Percentiles rank a stretch among this genome's conserved stretches.
phyloP scores from a whole-genome alignment of 2,888 invertebrate species.

The Drosophila paracracens region DNA sequence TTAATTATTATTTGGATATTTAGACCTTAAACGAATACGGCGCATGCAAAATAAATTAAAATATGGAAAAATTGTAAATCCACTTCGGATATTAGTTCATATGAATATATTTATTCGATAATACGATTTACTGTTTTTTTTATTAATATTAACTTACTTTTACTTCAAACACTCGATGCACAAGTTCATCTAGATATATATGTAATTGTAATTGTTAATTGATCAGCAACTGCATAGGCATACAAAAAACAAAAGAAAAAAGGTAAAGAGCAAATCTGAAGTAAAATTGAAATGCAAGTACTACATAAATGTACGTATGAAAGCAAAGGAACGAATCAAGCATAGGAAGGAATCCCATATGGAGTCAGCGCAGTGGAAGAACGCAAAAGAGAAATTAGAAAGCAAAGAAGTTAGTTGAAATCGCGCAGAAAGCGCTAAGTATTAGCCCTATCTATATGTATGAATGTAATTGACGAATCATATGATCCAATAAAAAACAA shows the following conservation, averaged over 20 bases:
- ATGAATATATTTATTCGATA: slow-evolving; percentile 27
- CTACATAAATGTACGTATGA: slow-evolving; percentile 20
- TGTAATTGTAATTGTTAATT: slow-evolving; percentile 55
- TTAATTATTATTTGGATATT: slow-evolving; percentile 27
- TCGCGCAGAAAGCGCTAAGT: slow-evolving; percentile 73
- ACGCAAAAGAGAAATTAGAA: slow-evolving; percentile 1
- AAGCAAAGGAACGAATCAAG: slow-evolving; percentile 26
- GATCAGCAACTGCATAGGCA: slow-evolving; percentile 23
- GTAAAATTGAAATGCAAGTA: slow-evolving; percentile 32
- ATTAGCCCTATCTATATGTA: slow-evolving; percentile 71
- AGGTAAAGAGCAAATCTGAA: background rate
- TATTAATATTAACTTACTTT: slow-evolving; percentile 34
- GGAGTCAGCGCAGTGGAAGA: slow-evolving; percentile 11
- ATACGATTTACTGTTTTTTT: slow-evolving; percentile 21
- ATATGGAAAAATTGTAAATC: slow-evolving; percentile 18
- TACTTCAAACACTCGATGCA: slow-evolving; percentile 75
- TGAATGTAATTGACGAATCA: slow-evolving; percentile 74
- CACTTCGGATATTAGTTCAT: slow-evolving; percentile 16
- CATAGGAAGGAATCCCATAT: slow-evolving; percentile 10
- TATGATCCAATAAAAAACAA: slow-evolving; percentile 63
- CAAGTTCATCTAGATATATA: slow-evolving; percentile 61
- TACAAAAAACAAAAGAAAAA: background rate
- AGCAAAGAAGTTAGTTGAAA: slow-evolving; percentile 55
- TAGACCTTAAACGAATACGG: slow-evolving; percentile 22
- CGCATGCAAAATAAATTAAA: slow-evolving; percentile 43